These are phyloP conservation scores for Raja brachyura DNA, from an alignment of 2,113 vertebrate species.

Conservation along the genomic window DNA sequence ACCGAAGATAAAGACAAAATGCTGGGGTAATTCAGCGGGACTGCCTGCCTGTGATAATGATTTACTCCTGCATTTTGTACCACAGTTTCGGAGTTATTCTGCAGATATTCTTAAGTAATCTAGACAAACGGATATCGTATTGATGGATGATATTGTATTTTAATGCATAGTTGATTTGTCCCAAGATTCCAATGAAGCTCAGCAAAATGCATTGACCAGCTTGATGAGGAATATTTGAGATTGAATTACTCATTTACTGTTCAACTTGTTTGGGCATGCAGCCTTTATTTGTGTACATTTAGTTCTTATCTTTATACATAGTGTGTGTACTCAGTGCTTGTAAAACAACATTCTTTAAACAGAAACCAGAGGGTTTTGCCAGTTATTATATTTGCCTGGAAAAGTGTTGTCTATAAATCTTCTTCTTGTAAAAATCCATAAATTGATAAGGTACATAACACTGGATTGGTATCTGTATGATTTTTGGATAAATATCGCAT, in stretches of 20 bases:
- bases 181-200: not conserved
- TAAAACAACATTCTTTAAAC: not conserved
- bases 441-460: not conserved
- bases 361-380: not conserved
- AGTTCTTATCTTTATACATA: not conserved
- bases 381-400: not conserved
- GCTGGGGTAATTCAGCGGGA: too few relatives aligned
- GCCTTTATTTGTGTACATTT: not conserved
- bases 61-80: too few relatives aligned
- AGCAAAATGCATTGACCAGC: not conserved
- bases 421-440: slow-evolving; percentile 4
- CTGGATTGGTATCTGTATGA: not conserved
- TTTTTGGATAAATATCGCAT: not conserved
- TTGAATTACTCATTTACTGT: not conserved
- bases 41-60: too few relatives aligned
- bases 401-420: not conserved
- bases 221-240: not conserved
- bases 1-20: too few relatives aligned
- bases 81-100: not conserved
- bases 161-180: not conserved
- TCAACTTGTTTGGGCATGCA: not conserved
- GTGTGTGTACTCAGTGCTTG: not conserved
- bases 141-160: not conserved
- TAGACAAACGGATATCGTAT: not conserved
- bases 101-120: not conserved